Conservation (phyloP, 2,797 vertebrate species). For the Danionella dracula region DNA sequence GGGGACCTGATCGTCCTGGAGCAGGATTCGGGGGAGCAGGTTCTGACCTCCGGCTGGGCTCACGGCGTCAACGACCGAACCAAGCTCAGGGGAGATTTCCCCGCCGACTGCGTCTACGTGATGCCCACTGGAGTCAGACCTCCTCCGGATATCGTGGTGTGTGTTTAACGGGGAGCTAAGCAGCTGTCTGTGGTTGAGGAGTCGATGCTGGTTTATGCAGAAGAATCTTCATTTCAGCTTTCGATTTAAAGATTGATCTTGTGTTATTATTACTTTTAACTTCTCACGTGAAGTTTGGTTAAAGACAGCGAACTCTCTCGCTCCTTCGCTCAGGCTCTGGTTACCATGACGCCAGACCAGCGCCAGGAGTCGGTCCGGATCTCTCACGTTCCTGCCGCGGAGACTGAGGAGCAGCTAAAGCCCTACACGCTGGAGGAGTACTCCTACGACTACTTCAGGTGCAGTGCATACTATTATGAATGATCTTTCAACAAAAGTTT, state of each 20-base stretch:
- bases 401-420: conserved; percentile 76
- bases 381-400: conserved; percentile 72
- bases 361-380: conserved; percentile 83
- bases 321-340: conserved; percentile 80
- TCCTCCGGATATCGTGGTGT: conserved; percentile 83
- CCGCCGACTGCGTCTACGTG: conserved; percentile 89
- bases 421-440: conserved; percentile 95
- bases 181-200: background rate
- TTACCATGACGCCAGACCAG: conserved; percentile 96
- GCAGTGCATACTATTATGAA: too few relatives aligned
- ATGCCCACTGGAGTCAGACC: conserved; percentile 85
- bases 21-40: conserved; percentile 90
- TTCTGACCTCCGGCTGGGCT: conserved; percentile 92
- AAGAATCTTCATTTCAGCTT: too few relatives aligned
- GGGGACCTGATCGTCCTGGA: conserved; percentile 92
- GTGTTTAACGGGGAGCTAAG: background rate
- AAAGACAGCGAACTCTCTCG: too few relatives aligned
- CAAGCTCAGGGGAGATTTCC: conserved; percentile 91
- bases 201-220: too few relatives aligned
- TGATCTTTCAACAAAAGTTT: too few relatives aligned
- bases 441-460: conserved; percentile 95
- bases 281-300: too few relatives aligned
- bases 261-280: too few relatives aligned
- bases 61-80: conserved; percentile 87
- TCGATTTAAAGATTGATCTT: too few relatives aligned